These are phyloP conservation scores for Drosophila cracens DNA, from an alignment of 2,888 invertebrate genomes.

Conservation along the genomic window DNA sequence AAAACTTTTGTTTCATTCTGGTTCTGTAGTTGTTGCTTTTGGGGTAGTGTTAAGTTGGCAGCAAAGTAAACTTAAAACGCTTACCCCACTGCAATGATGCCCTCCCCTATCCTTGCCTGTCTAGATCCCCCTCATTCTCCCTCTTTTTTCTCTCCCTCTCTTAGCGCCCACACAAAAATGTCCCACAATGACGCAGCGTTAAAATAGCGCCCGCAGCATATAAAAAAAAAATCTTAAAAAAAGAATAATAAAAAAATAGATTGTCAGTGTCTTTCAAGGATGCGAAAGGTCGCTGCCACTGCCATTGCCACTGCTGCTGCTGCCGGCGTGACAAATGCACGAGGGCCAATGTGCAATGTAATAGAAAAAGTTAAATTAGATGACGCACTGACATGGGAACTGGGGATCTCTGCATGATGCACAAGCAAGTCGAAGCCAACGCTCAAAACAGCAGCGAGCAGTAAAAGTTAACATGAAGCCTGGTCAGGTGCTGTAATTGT, in stretches of 20 bases:
- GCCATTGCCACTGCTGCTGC: slow-evolving; percentile 13
- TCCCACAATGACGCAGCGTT: slow-evolving; percentile 75
- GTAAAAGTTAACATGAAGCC: neutral
- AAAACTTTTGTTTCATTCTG: slow-evolving; percentile 58
- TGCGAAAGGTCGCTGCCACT: slow-evolving; percentile 35
- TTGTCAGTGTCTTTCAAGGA: slow-evolving; percentile 70
- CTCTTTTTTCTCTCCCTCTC: neutral
- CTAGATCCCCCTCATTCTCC: neutral
- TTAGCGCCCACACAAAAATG: slow-evolving; percentile 65
- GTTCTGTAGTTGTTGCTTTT: slow-evolving; percentile 41
- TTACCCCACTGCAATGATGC: slow-evolving; percentile 4
- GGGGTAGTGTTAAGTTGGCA: slow-evolving; percentile 48
- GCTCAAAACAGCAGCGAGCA: neutral
- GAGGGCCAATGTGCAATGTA: slow-evolving; percentile 71
- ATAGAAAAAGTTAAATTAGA: slow-evolving; percentile 80
- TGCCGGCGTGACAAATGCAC: slow-evolving; percentile 70
- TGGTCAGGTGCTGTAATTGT: neutral
- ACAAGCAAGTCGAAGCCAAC: neutral
- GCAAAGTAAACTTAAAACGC: slow-evolving; percentile 50
- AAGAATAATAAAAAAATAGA: slow-evolving; percentile 31
- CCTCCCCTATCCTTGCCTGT: slow-evolving; percentile 2
- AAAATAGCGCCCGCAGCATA: slow-evolving; percentile 58
- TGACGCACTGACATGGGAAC: slow-evolving; percentile 64
- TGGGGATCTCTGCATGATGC: slow-evolving; percentile 29
- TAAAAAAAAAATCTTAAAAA: slow-evolving; percentile 21